Evolutionary conservation across 1,140 invertebrate species (phyloP), one percentile per base, ranked within the genome.

Genomic region (Plodia interpunctella): DNA sequence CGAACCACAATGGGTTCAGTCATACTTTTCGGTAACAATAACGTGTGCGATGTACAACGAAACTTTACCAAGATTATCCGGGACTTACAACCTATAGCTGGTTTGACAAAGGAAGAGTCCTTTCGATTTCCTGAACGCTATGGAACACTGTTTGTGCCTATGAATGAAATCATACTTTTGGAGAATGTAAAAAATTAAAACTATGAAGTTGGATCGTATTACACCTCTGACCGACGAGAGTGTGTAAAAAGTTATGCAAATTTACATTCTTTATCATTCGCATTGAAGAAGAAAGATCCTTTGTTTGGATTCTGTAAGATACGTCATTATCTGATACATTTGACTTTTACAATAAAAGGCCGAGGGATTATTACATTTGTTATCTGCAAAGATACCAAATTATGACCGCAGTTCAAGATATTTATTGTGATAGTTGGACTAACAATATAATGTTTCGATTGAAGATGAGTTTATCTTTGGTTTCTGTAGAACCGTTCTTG

Each of bases 201-300:
- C 93, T 84, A 62, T 32, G 53, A 8, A 77, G 64, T 76, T 85
- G 49, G 77, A 92, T 62, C 80, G 90, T 50, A 83, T 84, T 5
- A 62, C 70, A 11, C 72, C 88, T 2, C 63, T 92, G 2, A 74
- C 87, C 8, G 55, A 82, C 13, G 79, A 90, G 0, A 88, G 91
- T 63, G 70, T 91, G 5, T 70, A 68, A 74, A 83, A 58, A 82
- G 79, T n/a, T 85, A 92, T 66, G 92, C 86, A 6, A 88, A 83
- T 51, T 84, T 91, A n/a, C 92, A 93, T 74, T 91, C 91, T 0
- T 55, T 90, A 0, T 91, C 91, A 0, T 83, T 90, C 61, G 90
- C 88, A 0, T 70, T 92, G 17, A 90, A 90, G 59, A 65, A 84
- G 25, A 76, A 83, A 50, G 69, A 88, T 35, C 75, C n/a, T n/a